Base-by-base conservation (phyloP, 2,797 vertebrate species). In the Poecilia gillii region DNA sequence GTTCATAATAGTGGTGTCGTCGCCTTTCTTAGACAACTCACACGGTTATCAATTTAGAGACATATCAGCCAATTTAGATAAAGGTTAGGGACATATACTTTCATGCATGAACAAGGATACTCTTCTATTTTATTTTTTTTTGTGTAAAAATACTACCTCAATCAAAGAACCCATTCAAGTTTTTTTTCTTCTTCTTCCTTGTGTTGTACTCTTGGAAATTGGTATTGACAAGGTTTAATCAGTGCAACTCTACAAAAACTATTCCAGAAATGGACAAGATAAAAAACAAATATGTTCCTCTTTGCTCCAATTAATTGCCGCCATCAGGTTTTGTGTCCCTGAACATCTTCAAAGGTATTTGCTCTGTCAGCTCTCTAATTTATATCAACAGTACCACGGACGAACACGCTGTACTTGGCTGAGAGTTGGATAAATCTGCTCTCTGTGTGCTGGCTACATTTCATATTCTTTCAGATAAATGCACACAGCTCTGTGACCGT, bases 381-480 rank as follows among this genome's bases (percentile, higher is more conserved):
- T 82, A 31, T 85, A 76, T 87, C 33, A 85, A 74, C 49, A 81
- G 49, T 62, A 64, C 62, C 55, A 33, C 45, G 73, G 59, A 84
- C 51, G 73, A 9, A 68, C 36, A 41, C 28, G 11, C 41, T 53
- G 59, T 74, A 23, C 7, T 51, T 77, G 55, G 36, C 49, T 74
- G 59, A 77, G 66, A 64, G 72, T 79, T 66, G 8, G 82, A 78
- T 18, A 73, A 77, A 46, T 43, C 41, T 76, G 41, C 39, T 74
- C 66, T 83, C 72, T n/a, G 57, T 74, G 57, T 85, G 59, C 43
- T 13, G 36, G 73, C 68, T 66, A 23, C 39, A 77, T 88, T 74
- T 84, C 49, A 53, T 71, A 82, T 88, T 87, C 88, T 78, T 76
- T 85, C 75, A 80, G 77, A 84, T 85, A 47, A 81, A 83, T 14